phyloP scores from a whole-genome alignment of 2,113 vertebrate species.

The Oenanthe oenanthe region DNA sequence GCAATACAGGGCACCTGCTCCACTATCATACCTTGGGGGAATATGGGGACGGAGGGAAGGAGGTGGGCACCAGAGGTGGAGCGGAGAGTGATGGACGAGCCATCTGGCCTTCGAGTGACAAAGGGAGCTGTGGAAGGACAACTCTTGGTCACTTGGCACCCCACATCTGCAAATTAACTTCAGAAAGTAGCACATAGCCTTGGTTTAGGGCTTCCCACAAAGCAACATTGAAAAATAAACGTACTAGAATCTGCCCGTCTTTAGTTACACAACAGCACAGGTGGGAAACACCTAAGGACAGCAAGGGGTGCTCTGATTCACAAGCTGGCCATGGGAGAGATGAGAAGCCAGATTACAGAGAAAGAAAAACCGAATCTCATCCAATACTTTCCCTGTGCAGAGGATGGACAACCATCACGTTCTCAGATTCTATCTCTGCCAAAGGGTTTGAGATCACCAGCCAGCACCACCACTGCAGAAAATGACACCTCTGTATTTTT shows the following conservation, averaged over 20 bases:
- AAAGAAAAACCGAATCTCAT: neutral
- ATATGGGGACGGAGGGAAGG: neutral
- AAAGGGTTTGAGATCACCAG: neutral
- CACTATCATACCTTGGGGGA: slow-evolving; percentile 86
- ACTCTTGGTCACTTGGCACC: neutral
- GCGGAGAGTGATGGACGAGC: neutral
- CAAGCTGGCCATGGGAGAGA: neutral
- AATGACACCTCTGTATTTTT: neutral
- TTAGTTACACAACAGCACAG: neutral
- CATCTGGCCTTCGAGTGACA: neutral
- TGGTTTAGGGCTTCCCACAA: neutral
- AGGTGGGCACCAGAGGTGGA: neutral
- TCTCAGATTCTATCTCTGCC: neutral
- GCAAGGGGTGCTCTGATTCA: neutral
- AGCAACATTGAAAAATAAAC: neutral
- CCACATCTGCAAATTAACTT: slow-evolving; percentile 3
- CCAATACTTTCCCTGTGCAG: neutral
- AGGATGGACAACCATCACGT: neutral
- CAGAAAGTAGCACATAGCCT: neutral
- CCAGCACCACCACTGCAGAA: neutral
- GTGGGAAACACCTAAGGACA: neutral
- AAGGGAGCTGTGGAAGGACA: neutral
- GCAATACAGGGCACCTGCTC: slow-evolving; percentile 84
- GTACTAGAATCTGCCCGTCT: neutral
- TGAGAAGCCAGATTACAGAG: neutral